Evolutionary conservation across 2,888 invertebrate genomes (phyloP), one percentile per base, ranked within the genome.

Genomic region (Andrena marginata): DNA sequence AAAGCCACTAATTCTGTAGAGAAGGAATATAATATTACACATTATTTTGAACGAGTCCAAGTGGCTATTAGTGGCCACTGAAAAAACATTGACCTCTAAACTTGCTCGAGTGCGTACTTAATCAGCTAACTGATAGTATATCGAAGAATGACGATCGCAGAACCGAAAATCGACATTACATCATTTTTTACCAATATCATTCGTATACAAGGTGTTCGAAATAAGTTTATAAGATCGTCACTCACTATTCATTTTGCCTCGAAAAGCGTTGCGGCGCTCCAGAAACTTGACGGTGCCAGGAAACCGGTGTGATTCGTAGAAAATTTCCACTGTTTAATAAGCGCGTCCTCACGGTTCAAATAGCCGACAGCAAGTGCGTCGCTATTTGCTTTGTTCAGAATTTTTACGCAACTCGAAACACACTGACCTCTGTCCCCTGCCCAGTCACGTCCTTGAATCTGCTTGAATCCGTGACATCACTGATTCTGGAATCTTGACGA

Each of bases 211-310:
- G 29, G 42, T 16, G 5, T 20, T 51, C 13, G 3, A 16, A 54
- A 31, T 31, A 54, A 51, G 23, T n/a, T 23, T 35, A 20, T 8
- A 76, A 33, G 13, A 31, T 7, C 31, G 16, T 20, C 49, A 79
- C 80, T 80, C 63, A 80, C 80, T 59, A 13, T 26, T 20, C 80
- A 80, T 80, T 48, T 68, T 73, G 48, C 26, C 20, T 56, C n/a
- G 26, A 31, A n/a, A 20, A 35, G 8, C 16, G 35, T 33, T 56
- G 10, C 20, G 20, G 1, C 29, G n/a, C 26, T 33, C 20, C 0
- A 13, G 13, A 54, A 10, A 42, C 42, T 42, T 7, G 5, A 48
- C 23, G 48, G 13, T 31, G 23, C 8, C n/a, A 8, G 13, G 16
- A 29, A 35, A 54, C 2, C 31, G 6, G 16, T 20, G n/a, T 20